Evolutionary conservation across 2,113 vertebrate genomes (phyloP).

Genomic region (Larimichthys polyactis): DNA sequence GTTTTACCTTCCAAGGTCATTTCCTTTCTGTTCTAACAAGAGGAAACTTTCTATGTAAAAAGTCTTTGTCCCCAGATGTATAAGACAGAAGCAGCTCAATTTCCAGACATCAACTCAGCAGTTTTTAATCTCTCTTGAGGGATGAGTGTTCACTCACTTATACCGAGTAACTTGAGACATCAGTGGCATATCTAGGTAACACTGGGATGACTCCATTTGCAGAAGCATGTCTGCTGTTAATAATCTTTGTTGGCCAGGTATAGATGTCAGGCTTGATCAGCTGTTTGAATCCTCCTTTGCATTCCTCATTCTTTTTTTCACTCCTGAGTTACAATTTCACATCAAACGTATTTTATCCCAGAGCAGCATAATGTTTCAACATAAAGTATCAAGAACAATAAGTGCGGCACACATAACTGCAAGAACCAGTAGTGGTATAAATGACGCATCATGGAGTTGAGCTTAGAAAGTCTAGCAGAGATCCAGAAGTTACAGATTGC

Average conservation of each 20-base stretch:
- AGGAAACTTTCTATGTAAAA: slow-evolving; percentile 37
- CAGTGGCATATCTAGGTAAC: background rate
- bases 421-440: background rate
- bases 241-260: slow-evolving; percentile 3
- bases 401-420: background rate
- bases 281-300: slow-evolving; percentile 4
- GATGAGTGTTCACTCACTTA: slow-evolving; percentile 33
- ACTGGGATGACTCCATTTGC: slow-evolving; percentile 19
- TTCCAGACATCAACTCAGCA: slow-evolving; percentile 59
- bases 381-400: background rate
- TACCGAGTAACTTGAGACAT: slow-evolving; percentile 38
- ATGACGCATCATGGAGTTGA: background rate
- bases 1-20: background rate
- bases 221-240: slow-evolving; percentile 21
- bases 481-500: too few relatives aligned
- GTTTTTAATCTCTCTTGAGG: slow-evolving; percentile 59
- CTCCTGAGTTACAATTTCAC: background rate
- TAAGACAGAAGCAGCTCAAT: slow-evolving; percentile 46
- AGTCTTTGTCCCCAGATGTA: slow-evolving; percentile 40
- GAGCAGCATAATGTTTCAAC: background rate
- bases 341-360: background rate
- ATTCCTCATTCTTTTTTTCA: background rate
- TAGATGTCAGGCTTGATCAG: background rate
- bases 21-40: slow-evolving; percentile 5
- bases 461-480: too few relatives aligned